Percentiles rank a stretch among this genome's conserved stretches.
These are phyloP conservation scores for Sphenopsis melanotis DNA, from an alignment of 2,797 vertebrate species.

Conservation along the genomic window DNA sequence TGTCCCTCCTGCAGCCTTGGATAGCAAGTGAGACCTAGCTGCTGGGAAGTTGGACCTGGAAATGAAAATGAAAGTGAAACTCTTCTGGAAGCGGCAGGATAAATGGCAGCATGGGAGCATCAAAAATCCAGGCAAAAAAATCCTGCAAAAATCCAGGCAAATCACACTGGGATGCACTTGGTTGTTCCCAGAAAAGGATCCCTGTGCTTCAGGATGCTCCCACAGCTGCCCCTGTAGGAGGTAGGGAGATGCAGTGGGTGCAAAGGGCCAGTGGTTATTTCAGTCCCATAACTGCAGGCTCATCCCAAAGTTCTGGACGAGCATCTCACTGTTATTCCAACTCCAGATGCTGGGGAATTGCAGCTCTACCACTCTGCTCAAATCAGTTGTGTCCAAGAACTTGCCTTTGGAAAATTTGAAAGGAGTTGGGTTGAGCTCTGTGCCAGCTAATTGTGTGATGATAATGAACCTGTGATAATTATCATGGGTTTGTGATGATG, in stretches of 20 bases:
- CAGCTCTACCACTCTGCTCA: neutral
- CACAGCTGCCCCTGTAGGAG: rapidly evolving
- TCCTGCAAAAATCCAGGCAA: neutral
- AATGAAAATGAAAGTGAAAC: slow-evolving; percentile 9
- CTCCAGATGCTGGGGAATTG: neutral
- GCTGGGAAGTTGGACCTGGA: neutral
- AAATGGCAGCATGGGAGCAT: neutral
- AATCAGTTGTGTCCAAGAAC: neutral
- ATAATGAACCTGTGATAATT: neutral
- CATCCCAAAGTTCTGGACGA: neutral
- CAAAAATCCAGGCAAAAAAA: neutral
- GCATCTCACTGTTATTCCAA: neutral
- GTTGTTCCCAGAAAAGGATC: neutral
- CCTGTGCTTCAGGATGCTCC: neutral
- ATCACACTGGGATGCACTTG: rapidly evolving
- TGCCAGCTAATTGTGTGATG: neutral
- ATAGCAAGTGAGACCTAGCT: neutral
- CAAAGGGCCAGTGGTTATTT: neutral
- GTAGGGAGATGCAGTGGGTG: neutral
- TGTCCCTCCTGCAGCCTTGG: neutral
- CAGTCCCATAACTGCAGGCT: rapidly evolving
- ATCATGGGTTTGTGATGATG: neutral
- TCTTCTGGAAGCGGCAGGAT: neutral
- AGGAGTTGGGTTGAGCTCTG: neutral
- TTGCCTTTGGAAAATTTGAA: neutral